phyloP scores from a whole-genome alignment of 1,140 invertebrate species.

The Penaeus japonicus region DNA sequence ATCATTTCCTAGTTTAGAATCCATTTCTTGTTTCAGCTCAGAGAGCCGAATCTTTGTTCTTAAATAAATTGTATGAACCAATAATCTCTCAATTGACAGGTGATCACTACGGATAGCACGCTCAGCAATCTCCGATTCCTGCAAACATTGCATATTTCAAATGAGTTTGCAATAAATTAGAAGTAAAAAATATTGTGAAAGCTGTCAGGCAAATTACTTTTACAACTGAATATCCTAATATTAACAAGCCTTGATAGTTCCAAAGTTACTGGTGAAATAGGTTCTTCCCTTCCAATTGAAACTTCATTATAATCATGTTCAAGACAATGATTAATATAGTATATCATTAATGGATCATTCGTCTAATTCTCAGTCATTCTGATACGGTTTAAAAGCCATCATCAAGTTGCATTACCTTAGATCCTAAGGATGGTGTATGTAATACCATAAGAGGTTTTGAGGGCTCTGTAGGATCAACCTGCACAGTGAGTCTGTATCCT shows the following conservation, averaged over 20 bases:
- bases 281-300: too few relatives aligned
- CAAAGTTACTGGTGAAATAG: too few relatives aligned
- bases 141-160: slow-evolving; percentile 27
- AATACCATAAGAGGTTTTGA: slow-evolving; percentile 83
- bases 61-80: slow-evolving; percentile 98
- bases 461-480: slow-evolving; percentile 85
- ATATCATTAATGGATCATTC: too few relatives aligned
- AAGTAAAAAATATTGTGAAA: not conserved
- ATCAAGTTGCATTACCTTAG: slow-evolving; percentile 67
- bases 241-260: too few relatives aligned
- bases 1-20: slow-evolving; percentile 74
- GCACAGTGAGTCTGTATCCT: slow-evolving; percentile 86
- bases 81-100: slow-evolving; percentile 90
- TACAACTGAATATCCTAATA: too few relatives aligned
- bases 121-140: slow-evolving; percentile 79
- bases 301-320: too few relatives aligned
- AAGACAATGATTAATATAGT: too few relatives aligned
- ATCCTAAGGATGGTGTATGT: slow-evolving; percentile 85
- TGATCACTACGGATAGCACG: slow-evolving; percentile 84
- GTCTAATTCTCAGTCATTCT: not conserved
- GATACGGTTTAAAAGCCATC: not conserved
- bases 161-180: not conserved
- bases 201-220: too few relatives aligned
- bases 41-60: slow-evolving; percentile 81
- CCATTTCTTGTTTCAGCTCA: slow-evolving; percentile 82